phyloP scores from a whole-genome alignment of 92 coral and sea anemone species.

The Zoanthus gigantus region DNA sequence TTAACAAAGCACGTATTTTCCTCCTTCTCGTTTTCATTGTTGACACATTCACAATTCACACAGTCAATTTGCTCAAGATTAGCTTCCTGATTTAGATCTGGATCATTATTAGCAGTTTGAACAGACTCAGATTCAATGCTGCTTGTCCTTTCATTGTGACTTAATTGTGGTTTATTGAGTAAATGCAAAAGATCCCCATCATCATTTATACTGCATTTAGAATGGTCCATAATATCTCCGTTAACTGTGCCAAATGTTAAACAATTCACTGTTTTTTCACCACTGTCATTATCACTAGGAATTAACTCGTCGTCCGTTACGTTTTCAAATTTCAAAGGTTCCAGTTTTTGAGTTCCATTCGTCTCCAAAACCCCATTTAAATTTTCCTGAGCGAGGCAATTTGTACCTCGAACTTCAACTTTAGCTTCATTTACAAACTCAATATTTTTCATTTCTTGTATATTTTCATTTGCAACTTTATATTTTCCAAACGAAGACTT shows the following conservation, averaged over 20 bases:
- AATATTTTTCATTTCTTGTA: conserved; percentile 75
- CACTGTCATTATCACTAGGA: conserved; percentile 66
- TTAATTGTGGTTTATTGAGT: not conserved
- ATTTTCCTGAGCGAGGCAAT: conserved; percentile 11
- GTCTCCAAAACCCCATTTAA: conserved; percentile 50
- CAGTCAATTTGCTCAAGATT: conserved; percentile 55
- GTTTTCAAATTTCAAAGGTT: conserved; percentile 84
- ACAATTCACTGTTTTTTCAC: conserved; percentile 7
- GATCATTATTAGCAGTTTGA: conserved; percentile 7
- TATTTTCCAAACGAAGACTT: conserved; percentile 81
- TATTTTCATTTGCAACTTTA: conserved; percentile 53
- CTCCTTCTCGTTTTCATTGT: conserved; percentile 55
- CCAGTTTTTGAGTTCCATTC: conserved; percentile 61
- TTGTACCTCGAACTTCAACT: conserved; percentile 68
- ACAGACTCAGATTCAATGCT: not conserved
- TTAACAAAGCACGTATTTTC: conserved; percentile 22
- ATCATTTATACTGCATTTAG: not conserved
- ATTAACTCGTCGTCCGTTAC: conserved; percentile 88
- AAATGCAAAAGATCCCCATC: not conserved
- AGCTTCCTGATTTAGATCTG: conserved; percentile 39
- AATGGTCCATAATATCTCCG: conserved; percentile 14
- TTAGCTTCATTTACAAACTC: conserved; percentile 89
- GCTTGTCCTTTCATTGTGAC: not conserved
- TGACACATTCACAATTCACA: conserved; percentile 69
- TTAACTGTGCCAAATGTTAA: conserved; percentile 15